Percentiles rank a stretch among this genome's conserved stretches.
Conservation (phyloP, 2,113 vertebrate species). For the Melanerpes formicivorus region DNA sequence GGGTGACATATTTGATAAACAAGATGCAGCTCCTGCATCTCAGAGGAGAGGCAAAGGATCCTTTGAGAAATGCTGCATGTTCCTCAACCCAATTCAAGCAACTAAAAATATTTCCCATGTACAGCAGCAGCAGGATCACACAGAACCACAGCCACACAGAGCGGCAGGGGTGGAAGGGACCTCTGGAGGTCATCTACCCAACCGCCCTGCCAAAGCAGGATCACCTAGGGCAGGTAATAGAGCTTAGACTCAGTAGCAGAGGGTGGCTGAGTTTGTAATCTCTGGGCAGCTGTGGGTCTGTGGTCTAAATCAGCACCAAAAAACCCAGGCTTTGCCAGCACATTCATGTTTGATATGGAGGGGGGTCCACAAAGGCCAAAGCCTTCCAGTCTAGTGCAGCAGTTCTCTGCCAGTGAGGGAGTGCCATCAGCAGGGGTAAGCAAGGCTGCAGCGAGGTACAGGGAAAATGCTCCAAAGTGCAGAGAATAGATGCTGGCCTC, state of each 20-base stretch:
- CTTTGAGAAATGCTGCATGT: neutral
- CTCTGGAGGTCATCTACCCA: too few relatives aligned
- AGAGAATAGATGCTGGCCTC: neutral
- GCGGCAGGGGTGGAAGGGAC: too few relatives aligned
- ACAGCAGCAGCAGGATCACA: neutral
- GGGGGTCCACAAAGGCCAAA: neutral
- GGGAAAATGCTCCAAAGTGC: neutral
- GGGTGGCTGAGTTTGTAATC: neutral
- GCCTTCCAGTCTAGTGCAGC: neutral
- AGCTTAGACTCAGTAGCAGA: neutral
- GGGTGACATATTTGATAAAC: neutral
- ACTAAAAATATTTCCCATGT: neutral
- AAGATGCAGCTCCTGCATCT: neutral
- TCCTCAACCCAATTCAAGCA: neutral
- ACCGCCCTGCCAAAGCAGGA: too few relatives aligned
- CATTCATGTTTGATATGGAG: neutral
- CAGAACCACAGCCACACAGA: too few relatives aligned
- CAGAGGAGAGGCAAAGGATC: neutral
- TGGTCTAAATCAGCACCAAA: neutral
- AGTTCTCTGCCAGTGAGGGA: neutral
- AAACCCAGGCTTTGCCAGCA: neutral
- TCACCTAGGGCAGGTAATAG: neutral
- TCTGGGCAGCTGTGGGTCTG: neutral
- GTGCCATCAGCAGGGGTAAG: neutral
- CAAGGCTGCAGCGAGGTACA: neutral